Base-by-base conservation (phyloP, 2,113 vertebrate genomes). In the Lycaon pictus region DNA sequence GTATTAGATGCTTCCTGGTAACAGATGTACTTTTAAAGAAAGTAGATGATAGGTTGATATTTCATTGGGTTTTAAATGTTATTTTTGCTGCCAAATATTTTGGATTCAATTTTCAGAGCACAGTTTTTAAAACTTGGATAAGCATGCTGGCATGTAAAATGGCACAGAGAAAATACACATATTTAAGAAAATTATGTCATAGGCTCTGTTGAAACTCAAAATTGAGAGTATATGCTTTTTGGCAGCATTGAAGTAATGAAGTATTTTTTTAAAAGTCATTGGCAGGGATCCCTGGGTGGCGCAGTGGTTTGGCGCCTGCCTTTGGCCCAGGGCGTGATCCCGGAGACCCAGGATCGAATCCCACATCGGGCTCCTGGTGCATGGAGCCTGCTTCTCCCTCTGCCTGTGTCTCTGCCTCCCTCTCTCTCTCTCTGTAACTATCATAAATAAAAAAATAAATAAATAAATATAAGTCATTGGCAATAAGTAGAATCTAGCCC, bases 1-100 rank as follows among this genome's bases (percentile, higher is more conserved):
- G 56, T 97, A 71, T 97, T 92, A 93, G 63, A 98, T 90, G 74
- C 63, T 94, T 48, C 83, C 92, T 94, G 83, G 84, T 95, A 98
- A 93, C 93, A 97, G 96, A 97, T 97, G 89, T 88, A 97, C 90
- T 98, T 98, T 98, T 93, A 98, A 98, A 98, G 89, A 98, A 93
- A 97, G 88, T 88, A 93, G 95, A 95, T 83, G 88, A 94, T 93
- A 95, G 86, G 48, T 97, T 97, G 93, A 97, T 96, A 83, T 98
- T 98, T 98, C 95, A 97, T 97, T 98, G 81, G 79, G 55, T 77
- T 98, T 96, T 72, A 82, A 96, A 55, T 91, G 90, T 93, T 98
- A 93, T 97, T 98, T 98, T 97, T 79, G 37, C 67, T 97, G 93
- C 27, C 96, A 97, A 97, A 84, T 94, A 87, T 95, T 98, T 98